Evolutionary conservation across 2,797 vertebrate genomes (phyloP), one percentile per base, ranked within the genome.

Genomic region (Alectoris magna): DNA sequence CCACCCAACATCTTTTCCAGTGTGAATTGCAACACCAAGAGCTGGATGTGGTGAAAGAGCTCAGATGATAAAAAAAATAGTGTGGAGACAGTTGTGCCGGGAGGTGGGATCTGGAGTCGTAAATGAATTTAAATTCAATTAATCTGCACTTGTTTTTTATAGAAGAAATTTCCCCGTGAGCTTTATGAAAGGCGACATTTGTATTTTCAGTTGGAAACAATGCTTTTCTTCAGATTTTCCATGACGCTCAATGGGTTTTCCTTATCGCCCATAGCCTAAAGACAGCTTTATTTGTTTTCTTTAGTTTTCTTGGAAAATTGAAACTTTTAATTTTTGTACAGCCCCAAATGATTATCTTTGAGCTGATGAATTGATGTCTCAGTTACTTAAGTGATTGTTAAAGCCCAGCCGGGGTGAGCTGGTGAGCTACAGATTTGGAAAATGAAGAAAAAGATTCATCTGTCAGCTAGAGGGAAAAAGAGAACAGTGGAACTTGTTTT

Each of bases 261-360:
- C 39, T 59, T 23, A 21, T 59, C 41, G 13, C 22, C 53, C 22
- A 11, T 66, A 74, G 59, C 70, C 63, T 92, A 72, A 91, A 93
- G 79, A 85, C 62, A 55, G 14, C 24, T 91, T 83, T 75, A 53
- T 69, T 71, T 76, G 8, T 55, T 93, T 89, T 49, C 23, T 82
- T 81, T 49, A 55, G 67, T 82, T 94, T 81, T 82, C 70, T 84
- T 5, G 56, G 51, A 76, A 93, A 88, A 93, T 22, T 13, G 73
- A 92, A 93, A 88, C 23, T 85, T 95, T 53, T 53, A 60, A 70
- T 76, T 92, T 94, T 91, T 92, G 6, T 2, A 2, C 27, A 86
- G 83, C 31, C 81, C 24, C 73, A 88, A 93, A 90, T 67, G 77
- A 93, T 91, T 74, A 67, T 67, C 93, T 94, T 90, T 84, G 24